phyloP scores from a whole-genome alignment of 2,888 invertebrate species.

The Miltochrista miniata region DNA sequence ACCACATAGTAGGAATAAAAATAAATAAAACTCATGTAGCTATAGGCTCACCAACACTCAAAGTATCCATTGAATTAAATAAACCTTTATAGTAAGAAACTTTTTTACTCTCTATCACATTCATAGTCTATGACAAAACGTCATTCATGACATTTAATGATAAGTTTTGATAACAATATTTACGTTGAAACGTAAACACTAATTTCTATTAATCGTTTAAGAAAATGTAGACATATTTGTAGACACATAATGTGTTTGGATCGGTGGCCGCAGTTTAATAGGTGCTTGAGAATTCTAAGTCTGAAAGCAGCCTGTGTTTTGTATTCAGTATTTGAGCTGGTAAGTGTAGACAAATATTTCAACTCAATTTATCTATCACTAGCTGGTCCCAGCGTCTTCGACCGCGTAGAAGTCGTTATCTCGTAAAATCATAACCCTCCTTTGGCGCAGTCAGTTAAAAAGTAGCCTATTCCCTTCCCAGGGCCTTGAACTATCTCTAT shows the following conservation, averaged over 20 bases:
- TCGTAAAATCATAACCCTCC: too few species aligned
- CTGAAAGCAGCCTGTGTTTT: background rate
- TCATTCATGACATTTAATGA: slow-evolving; percentile 8
- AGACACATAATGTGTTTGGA: slow-evolving; percentile 1
- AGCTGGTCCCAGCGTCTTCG: too few species aligned
- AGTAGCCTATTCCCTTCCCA: too few species aligned
- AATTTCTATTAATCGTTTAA: background rate
- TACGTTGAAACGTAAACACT: background rate
- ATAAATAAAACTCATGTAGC: too few species aligned
- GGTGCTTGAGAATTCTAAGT: background rate
- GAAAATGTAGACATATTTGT: background rate
- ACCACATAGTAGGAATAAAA: too few species aligned
- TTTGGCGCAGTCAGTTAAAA: too few species aligned
- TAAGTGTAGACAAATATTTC: background rate
- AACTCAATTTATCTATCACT: background rate
- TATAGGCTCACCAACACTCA: too few species aligned
- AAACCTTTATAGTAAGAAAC: background rate
- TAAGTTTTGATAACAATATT: slow-evolving; percentile 11
- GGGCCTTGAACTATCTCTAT: too few species aligned
- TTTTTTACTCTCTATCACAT: background rate
- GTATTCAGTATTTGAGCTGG: background rate
- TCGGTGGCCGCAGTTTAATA: background rate
- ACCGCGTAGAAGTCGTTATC: too few species aligned
- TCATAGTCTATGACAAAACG: background rate
- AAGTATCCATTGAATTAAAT: too few species aligned